A percentile compares a stretch with the other conserved stretches of the same genome.
These are phyloP conservation scores for Leptopilina myrica DNA, from an alignment of 2,888 invertebrate species.

Conservation along the genomic window DNA sequence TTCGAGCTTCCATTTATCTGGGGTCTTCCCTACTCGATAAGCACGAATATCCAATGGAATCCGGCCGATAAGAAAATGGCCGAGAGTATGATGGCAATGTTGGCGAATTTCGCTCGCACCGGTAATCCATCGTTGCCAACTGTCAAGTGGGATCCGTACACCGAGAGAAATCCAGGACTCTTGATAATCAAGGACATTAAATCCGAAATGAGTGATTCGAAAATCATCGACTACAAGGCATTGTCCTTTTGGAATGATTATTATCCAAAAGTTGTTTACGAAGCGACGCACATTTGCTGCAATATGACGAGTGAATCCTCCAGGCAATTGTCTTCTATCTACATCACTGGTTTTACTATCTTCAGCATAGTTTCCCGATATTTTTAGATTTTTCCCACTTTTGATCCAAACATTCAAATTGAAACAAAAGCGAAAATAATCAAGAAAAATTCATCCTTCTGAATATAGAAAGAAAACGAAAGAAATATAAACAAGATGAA, in stretches of 20 bases:
- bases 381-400: neutral
- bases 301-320: constrained; percentile 76
- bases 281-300: constrained; percentile 85
- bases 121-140: constrained; percentile 81
- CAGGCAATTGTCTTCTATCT: neutral
- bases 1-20: constrained; percentile 89
- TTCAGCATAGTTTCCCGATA: constrained; percentile 15
- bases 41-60: constrained; percentile 82
- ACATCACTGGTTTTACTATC: neutral
- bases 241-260: constrained; percentile 91
- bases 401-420: no score
- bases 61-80: constrained; percentile 86
- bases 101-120: constrained; percentile 87
- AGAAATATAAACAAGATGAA: no score
- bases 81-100: constrained; percentile 88
- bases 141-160: constrained; percentile 86
- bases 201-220: constrained; percentile 83
- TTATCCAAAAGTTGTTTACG: constrained; percentile 86
- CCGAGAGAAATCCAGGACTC: constrained; percentile 82
- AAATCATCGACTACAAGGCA: constrained; percentile 85
- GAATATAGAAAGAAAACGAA: no score
- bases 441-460: no score
- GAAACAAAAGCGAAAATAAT: no score
- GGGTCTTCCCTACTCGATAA: constrained; percentile 85
- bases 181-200: constrained; percentile 83